A percentile compares a stretch with the other conserved stretches of the same genome.
Conservation (phyloP, 2,888 invertebrate genomes). For the Frankliniella intonsa region DNA sequence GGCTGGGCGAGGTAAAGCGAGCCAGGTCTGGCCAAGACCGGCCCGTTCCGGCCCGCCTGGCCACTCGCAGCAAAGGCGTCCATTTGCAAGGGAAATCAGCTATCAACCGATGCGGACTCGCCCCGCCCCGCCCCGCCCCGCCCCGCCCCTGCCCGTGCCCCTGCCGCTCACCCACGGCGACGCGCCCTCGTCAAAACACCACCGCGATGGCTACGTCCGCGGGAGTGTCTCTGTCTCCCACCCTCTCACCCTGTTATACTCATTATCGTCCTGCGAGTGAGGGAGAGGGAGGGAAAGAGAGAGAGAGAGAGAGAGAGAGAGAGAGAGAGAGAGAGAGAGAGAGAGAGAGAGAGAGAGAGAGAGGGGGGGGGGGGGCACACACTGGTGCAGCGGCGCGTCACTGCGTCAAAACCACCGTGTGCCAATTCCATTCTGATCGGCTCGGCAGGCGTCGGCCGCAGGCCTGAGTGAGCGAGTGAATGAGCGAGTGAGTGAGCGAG, state of each 20-base stretch:
- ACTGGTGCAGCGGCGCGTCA: neutral
- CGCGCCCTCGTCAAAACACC: neutral
- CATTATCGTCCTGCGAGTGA: neutral
- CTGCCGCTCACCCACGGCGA: neutral
- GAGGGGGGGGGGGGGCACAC: neutral
- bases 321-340: neutral
- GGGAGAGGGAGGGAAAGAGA: neutral
- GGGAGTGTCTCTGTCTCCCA: too few relatives aligned
- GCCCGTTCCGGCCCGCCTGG: neutral
- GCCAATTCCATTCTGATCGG: neutral
- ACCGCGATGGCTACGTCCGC: too few relatives aligned
- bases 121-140: neutral
- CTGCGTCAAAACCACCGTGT: neutral
- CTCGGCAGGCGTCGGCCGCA: neutral
- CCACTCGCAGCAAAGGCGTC: neutral
- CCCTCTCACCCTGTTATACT: neutral
- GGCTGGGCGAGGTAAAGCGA: neutral
- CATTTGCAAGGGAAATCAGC: slow-evolving; percentile 1
- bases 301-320: neutral
- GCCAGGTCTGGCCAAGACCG: neutral
- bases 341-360: neutral
- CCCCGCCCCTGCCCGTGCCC: neutral
- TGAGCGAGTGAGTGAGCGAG: too few relatives aligned
- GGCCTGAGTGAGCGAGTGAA: too few relatives aligned
- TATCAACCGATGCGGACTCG: neutral